Evolutionary conservation across 2,113 vertebrate species (phyloP).

Genomic region (Phalacrocorax pelagicus): DNA sequence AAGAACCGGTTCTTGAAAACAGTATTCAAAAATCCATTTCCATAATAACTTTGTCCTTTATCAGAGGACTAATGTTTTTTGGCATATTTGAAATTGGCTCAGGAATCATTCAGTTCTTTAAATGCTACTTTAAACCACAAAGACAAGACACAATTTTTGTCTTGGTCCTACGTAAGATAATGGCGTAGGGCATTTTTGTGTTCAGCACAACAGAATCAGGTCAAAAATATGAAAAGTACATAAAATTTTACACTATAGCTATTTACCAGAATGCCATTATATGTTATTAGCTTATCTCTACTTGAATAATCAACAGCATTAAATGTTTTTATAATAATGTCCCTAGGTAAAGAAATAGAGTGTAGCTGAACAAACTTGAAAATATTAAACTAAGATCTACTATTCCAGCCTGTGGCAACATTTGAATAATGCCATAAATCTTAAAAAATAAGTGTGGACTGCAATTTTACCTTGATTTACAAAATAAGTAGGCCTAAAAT

Average conservation of each 20-base stretch:
- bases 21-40: neutral
- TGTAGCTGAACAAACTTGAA: neutral
- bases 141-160: neutral
- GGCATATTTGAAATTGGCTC: neutral
- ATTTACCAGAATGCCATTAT: neutral
- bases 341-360: neutral
- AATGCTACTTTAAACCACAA: neutral
- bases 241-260: neutral
- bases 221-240: neutral
- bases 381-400: neutral
- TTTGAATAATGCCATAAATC: neutral
- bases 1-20: neutral
- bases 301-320: neutral
- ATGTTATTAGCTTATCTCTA: neutral
- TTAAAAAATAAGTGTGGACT: neutral
- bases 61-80: neutral
- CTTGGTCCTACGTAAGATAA: neutral
- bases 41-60: neutral
- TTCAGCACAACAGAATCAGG: neutral
- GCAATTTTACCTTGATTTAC: neutral
- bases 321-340: neutral
- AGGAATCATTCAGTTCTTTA: neutral
- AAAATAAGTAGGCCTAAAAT: neutral
- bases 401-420: neutral
- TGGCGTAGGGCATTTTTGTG: neutral